These are phyloP conservation scores for Nomada goodeniana DNA, from an alignment of 2,888 invertebrate species.

Conservation along the genomic window DNA sequence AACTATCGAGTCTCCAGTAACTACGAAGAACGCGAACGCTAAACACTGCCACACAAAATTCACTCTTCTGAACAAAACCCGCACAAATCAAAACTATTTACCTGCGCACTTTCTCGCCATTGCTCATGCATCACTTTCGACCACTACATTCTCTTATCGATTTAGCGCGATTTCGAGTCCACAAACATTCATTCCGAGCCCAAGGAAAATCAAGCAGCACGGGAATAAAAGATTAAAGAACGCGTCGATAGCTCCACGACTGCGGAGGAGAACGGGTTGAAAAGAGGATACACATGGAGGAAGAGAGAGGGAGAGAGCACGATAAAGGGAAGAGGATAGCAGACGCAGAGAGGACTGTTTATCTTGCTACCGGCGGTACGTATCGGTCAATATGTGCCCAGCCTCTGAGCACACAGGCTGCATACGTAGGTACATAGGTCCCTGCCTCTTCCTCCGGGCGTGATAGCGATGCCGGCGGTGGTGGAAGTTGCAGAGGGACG, in stretches of 20 bases:
- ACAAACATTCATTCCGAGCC: too few relatives aligned
- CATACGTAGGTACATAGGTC: slow-evolving; percentile 74
- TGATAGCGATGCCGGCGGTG: slow-evolving; percentile 48
- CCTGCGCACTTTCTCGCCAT: too few relatives aligned
- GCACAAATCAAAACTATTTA: too few relatives aligned
- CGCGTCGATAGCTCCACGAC: background rate
- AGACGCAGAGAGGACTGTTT: slow-evolving; percentile 76
- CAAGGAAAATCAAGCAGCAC: too few relatives aligned
- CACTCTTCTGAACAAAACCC: too few relatives aligned
- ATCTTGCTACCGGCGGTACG: slow-evolving; percentile 81
- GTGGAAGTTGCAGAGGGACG: slow-evolving; percentile 11
- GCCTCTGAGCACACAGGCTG: slow-evolving; percentile 78
- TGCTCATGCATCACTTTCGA: too few relatives aligned
- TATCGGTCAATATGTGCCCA: slow-evolving; percentile 82
- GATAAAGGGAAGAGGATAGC: slow-evolving; percentile 39
- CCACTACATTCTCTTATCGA: too few relatives aligned
- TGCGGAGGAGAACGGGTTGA: background rate
- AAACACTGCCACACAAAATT: too few relatives aligned
- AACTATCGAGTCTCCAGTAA: too few relatives aligned
- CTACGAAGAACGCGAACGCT: too few relatives aligned
- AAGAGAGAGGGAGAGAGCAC: slow-evolving; percentile 13
- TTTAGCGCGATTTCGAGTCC: too few relatives aligned
- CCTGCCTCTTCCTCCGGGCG: slow-evolving; percentile 67
- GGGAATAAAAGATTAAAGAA: background rate
- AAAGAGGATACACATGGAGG: slow-evolving; percentile 20